Evolutionary conservation across 2,888 invertebrate genomes (phyloP).

Genomic region (Iphiclides podalirius): DNA sequence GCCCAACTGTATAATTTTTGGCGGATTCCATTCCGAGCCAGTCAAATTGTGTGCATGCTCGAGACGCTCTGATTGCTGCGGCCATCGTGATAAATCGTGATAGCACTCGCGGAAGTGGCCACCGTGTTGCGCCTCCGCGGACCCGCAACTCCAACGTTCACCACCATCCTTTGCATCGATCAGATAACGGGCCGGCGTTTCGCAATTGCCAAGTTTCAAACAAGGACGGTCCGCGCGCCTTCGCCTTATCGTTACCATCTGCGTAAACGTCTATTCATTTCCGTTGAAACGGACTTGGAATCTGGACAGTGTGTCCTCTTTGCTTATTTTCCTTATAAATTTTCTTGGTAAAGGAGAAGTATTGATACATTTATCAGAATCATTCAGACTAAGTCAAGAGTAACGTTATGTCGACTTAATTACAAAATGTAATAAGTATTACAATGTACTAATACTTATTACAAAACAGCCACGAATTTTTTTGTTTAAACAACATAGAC

Average conservation of each 20-base stretch:
- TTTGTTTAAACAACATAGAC: too few relatives aligned
- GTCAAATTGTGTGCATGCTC: constrained; percentile 27
- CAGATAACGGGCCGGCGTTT: constrained; percentile 32
- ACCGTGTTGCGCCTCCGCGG: constrained; percentile 25
- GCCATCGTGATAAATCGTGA: constrained; percentile 31
- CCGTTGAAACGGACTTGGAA: not conserved
- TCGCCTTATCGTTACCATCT: constrained; percentile 2
- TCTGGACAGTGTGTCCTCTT: not conserved
- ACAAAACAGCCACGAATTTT: too few relatives aligned
- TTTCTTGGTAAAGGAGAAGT: too few relatives aligned
- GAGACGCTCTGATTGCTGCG: constrained; percentile 50
- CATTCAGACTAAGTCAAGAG: too few relatives aligned
- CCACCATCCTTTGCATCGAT: constrained; percentile 40
- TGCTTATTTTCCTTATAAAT: too few relatives aligned
- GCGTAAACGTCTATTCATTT: not conserved
- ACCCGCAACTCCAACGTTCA: constrained; percentile 27
- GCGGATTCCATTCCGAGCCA: constrained; percentile 9
- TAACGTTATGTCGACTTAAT: too few relatives aligned
- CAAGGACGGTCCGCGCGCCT: constrained; percentile 27
- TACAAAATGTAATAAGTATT: too few relatives aligned
- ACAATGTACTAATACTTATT: too few relatives aligned
- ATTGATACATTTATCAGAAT: too few relatives aligned
- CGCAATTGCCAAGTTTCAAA: constrained; percentile 30
- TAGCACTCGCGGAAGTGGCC: constrained; percentile 39
- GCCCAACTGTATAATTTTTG: constrained; percentile 2